A percentile compares a stretch with the other conserved stretches of the same genome.
phyloP scores from a whole-genome alignment of 2,113 vertebrate species.

The Anoura caudifer region DNA sequence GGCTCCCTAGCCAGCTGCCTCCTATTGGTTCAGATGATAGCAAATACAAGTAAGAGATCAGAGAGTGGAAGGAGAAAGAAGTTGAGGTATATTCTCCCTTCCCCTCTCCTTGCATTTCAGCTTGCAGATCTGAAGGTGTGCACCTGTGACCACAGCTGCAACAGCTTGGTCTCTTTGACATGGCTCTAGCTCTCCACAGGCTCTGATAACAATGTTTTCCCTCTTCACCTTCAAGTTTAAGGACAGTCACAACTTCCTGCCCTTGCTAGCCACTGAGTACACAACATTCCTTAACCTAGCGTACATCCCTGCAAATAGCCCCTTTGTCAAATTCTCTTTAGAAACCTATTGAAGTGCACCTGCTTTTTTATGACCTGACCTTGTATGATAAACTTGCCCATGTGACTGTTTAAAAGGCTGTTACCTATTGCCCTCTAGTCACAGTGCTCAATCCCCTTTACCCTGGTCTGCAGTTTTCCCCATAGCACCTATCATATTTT shows the following conservation, averaged over 20 bases:
- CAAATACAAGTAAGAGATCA: not conserved
- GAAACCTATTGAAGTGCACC: not conserved
- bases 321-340: not conserved
- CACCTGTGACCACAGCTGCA: not conserved
- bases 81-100: accelerated
- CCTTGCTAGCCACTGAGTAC: not conserved
- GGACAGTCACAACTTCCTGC: not conserved
- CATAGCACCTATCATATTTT: not conserved
- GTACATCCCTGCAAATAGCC: not conserved
- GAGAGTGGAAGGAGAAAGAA: not conserved
- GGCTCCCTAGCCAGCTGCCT: too few relatives aligned
- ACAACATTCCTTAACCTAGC: not conserved
- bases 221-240: not conserved
- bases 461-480: accelerated
- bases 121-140: not conserved
- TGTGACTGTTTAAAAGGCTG: not conserved
- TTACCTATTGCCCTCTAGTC: not conserved
- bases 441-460: not conserved
- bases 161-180: too few relatives aligned
- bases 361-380: not conserved
- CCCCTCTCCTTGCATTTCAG: not conserved
- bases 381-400: not conserved
- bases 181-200: not conserved
- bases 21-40: not conserved
- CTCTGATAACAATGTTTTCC: not conserved